These are phyloP conservation scores for Trichoplax adhaerens DNA, from an alignment of 37 sponge, comb jelly and placozoan species.

Conservation along the genomic window DNA sequence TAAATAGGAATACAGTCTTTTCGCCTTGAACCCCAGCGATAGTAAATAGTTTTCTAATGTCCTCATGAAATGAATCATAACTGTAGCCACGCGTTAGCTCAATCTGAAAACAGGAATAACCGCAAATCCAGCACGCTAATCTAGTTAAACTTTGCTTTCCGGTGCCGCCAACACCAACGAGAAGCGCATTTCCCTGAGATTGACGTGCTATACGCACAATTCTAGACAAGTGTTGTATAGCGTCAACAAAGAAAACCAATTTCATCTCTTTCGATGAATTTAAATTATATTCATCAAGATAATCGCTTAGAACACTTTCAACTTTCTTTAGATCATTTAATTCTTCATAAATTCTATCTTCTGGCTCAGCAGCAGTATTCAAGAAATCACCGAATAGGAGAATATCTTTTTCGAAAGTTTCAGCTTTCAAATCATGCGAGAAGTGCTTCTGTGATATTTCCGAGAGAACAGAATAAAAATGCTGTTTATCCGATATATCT, in stretches of 20 bases:
- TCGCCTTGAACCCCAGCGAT: conserved; percentile 75
- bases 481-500: conserved; percentile 72
- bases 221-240: conserved; percentile 87
- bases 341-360: conserved; percentile 85
- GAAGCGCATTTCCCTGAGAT: conserved; percentile 92
- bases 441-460: conserved; percentile 89
- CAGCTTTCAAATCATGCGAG: conserved; percentile 72
- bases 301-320: conserved; percentile 54
- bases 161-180: conserved; percentile 97
- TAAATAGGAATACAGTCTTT: conserved; percentile 92
- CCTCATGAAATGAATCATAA: conserved; percentile 88
- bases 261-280: conserved; percentile 94
- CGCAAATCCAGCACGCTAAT: conserved; percentile 89
- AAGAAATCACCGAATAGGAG: conserved; percentile 96
- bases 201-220: conserved; percentile 96
- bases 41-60: conserved; percentile 65
- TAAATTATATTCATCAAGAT: conserved; percentile 96
- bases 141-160: conserved; percentile 96
- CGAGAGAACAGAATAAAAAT: conserved; percentile 85
- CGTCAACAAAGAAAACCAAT: conserved; percentile 96
- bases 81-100: conserved; percentile 87
- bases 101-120: conserved; percentile 97
- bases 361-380: conserved; percentile 65
- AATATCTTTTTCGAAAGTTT: conserved; percentile 74
- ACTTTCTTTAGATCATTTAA: conserved; percentile 61